A percentile compares a stretch with the other conserved stretches of the same genome.
Evolutionary conservation across 2,113 vertebrate species (phyloP).

Genomic region (Emydura subglobosa): DNA sequence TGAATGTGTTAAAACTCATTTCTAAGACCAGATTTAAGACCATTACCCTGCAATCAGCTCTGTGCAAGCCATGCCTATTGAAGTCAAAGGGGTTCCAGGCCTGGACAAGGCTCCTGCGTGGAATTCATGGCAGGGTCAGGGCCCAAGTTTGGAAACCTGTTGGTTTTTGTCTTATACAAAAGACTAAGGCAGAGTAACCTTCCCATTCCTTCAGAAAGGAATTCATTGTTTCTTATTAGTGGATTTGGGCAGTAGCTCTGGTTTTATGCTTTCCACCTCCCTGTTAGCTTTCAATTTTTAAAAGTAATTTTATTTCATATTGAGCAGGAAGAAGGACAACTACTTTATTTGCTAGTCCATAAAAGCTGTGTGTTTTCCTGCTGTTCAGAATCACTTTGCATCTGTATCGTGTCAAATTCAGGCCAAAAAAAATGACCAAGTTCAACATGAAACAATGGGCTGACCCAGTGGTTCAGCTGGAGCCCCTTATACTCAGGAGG

Average conservation of each 20-base stretch:
- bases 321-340: not conserved
- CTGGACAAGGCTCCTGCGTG: not conserved
- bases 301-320: constrained; percentile 1
- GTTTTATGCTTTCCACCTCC: not conserved
- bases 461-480: not conserved
- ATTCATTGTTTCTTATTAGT: not conserved
- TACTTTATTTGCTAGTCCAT: not conserved
- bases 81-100: not conserved
- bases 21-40: not conserved
- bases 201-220: too few relatives aligned
- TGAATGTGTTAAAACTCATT: not conserved
- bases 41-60: not conserved
- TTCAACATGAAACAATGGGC: not conserved
- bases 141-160: not conserved
- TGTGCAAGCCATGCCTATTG: not conserved
- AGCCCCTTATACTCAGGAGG: not conserved
- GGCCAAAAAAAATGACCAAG: not conserved
- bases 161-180: not conserved
- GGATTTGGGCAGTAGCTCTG: not conserved
- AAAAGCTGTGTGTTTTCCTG: not conserved
- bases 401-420: not conserved
- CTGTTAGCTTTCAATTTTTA: not conserved
- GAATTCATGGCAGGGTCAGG: not conserved
- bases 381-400: not conserved
- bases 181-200: too few relatives aligned